These are phyloP conservation scores for Atta cephalotes DNA, from an alignment of 1,140 invertebrate species.

Conservation along the genomic window DNA sequence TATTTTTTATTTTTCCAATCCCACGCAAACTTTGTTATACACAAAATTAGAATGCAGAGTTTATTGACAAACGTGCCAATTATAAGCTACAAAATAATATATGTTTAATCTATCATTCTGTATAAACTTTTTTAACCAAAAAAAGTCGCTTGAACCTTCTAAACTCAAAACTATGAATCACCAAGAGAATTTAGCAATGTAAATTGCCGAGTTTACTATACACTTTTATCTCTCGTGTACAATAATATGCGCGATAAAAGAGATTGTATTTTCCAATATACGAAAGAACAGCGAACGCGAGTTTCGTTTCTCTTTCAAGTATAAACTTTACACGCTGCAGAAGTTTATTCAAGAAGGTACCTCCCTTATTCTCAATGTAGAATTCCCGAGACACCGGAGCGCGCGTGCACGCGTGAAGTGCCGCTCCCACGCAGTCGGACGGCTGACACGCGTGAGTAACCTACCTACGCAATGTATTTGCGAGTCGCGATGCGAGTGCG, in stretches of 20 bases:
- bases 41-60: background rate
- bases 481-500: slow-evolving; percentile 5
- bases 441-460: slow-evolving; percentile 52
- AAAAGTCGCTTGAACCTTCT: background rate
- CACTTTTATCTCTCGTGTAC: background rate
- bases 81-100: background rate
- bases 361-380: background rate
- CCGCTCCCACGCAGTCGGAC: slow-evolving; percentile 56
- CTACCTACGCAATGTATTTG: slow-evolving; percentile 42
- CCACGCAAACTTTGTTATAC: background rate
- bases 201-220: background rate
- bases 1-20: background rate
- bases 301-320: slow-evolving; percentile 7
- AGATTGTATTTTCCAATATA: background rate
- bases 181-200: background rate
- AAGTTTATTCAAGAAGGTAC: slow-evolving; percentile 32
- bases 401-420: slow-evolving; percentile 25
- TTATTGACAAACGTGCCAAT: background rate
- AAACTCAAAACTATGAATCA: background rate
- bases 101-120: background rate
- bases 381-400: background rate
- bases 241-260: background rate
- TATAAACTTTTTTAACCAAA: background rate
- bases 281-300: slow-evolving; percentile 8
- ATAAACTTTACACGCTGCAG: slow-evolving; percentile 8